These are phyloP conservation scores for Paragorgia papillata DNA, from an alignment of 92 coral and sea anemone genomes.

Conservation along the genomic window DNA sequence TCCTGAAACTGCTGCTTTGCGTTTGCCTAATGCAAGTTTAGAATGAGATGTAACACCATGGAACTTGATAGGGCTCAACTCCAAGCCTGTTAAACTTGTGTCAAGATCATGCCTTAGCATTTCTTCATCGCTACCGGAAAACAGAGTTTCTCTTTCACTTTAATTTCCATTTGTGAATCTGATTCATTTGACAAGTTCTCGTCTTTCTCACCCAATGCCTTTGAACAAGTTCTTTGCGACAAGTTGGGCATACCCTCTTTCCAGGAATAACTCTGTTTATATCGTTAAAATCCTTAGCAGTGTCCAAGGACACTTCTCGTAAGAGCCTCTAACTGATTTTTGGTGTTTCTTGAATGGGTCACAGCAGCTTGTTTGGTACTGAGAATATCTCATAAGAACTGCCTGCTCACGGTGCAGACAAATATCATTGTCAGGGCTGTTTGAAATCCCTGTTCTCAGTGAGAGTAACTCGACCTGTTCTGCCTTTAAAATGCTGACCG, in stretches of 20 bases:
- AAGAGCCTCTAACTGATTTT: slow-evolving; percentile 46
- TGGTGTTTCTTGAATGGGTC: slow-evolving; percentile 50
- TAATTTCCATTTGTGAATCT: slow-evolving; percentile 35
- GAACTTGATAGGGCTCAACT: slow-evolving; percentile 44
- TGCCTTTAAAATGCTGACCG: slow-evolving; percentile 40
- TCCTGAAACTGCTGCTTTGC: slow-evolving; percentile 42
- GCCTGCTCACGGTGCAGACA: slow-evolving; percentile 55
- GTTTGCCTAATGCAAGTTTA: slow-evolving; percentile 22
- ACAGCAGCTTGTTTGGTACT: slow-evolving; percentile 51
- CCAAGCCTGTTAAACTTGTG: slow-evolving; percentile 44
- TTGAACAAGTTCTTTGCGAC: slow-evolving; percentile 36
- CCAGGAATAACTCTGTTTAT: slow-evolving; percentile 56
- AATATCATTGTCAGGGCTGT: slow-evolving; percentile 46
- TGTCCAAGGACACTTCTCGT: slow-evolving; percentile 43
- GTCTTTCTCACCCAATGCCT: not conserved
- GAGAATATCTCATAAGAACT: slow-evolving; percentile 47
- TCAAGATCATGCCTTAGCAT: slow-evolving; percentile 52
- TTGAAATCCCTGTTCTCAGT: slow-evolving; percentile 51
- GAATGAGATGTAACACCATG: slow-evolving; percentile 54
- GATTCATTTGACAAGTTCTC: slow-evolving; percentile 21
- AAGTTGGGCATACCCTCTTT: slow-evolving; percentile 49
- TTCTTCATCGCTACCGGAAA: slow-evolving; percentile 40
- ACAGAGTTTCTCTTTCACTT: slow-evolving; percentile 33
- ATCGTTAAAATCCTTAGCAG: slow-evolving; percentile 42
- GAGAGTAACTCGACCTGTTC: slow-evolving; percentile 40